Evolutionary conservation across 2,888 invertebrate species (phyloP), one percentile per base, ranked within the genome.

Genomic region (Apotomis betuletana): DNA sequence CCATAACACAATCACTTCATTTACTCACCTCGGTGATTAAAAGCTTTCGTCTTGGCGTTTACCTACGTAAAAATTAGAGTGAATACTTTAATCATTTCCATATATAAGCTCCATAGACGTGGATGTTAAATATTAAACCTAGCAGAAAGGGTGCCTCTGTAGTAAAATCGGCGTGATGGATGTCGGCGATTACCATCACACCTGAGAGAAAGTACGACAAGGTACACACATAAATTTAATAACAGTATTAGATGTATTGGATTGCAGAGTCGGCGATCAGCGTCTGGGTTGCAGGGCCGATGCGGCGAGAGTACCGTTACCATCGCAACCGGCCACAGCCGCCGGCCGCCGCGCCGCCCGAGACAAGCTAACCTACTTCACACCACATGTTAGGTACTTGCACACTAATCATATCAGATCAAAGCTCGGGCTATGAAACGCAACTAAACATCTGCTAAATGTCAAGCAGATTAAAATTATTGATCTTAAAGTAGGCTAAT

Each of bases 221-320:
- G 84, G 86, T 85, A 85, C 81, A 85, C 84, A 88, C 87, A 89
- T 88, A 87, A 87, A 89, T 88, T 90, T 90, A 90, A 90, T 90
- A 90, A 90, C 90, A 90, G 88, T 90, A 90, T 89, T 90, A 90
- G 90, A 90, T 88, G 86, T 91, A 90, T 91, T 86, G 87, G 85
- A 87, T 89, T 87, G 87, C 89, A 84, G 86, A 89, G 90, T 86
- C 87, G 86, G 82, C 51, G 54, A 65, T 27, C 65, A 65, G 55
- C 85, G 87, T 85, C 87, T 84, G 83, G 85, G 83, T 84, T 65
- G 65, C 65, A 65, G 65, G 65, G 65, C 57, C 83, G 84, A 49
- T 80, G 77, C 79, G 80, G 80, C 83, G 76, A 69, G 65, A 74
- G 84, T 90, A 87, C 92, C 91, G 91, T 91, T 91, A 91, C 78